These are phyloP conservation scores for Merluccius polli DNA, from an alignment of 2,797 vertebrate species.

Conservation along the genomic window DNA sequence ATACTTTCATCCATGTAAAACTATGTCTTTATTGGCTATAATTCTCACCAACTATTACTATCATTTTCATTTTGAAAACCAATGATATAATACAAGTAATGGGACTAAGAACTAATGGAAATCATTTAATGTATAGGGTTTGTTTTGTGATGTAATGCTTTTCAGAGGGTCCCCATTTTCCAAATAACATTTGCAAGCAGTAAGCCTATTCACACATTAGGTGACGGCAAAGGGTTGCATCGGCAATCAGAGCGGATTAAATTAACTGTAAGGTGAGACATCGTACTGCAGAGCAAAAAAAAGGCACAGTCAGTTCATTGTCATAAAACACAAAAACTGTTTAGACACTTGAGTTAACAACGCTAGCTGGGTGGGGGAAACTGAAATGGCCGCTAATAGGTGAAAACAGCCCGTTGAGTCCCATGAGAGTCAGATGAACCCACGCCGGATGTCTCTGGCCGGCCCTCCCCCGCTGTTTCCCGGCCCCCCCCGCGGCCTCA, in stretches of 20 bases:
- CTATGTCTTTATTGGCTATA: not conserved
- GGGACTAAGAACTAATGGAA: not conserved
- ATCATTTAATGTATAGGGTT: not conserved
- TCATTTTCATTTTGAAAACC: not conserved
- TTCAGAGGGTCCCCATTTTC: not conserved
- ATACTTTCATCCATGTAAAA: not conserved
- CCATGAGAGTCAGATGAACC: conserved; percentile 69
- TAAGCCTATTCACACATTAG: not conserved
- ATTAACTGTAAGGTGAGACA: not conserved
- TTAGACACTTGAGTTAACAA: not conserved
- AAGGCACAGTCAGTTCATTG: too few species aligned
- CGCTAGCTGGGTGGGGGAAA: not conserved
- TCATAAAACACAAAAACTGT: too few species aligned
- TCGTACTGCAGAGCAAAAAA: not conserved
- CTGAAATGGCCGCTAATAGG: not conserved
- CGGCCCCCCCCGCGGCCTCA: not conserved
- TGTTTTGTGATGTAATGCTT: not conserved
- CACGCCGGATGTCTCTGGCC: conserved; percentile 52
- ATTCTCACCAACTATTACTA: too few species aligned
- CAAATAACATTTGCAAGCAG: not conserved
- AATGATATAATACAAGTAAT: not conserved
- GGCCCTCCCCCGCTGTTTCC: conserved; percentile 23
- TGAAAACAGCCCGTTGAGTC: not conserved
- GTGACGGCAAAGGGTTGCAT: not conserved
- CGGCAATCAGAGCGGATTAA: not conserved